phyloP scores from a whole-genome alignment of 1,140 invertebrate species.

The Caenorhabditis briggsae region DNA sequence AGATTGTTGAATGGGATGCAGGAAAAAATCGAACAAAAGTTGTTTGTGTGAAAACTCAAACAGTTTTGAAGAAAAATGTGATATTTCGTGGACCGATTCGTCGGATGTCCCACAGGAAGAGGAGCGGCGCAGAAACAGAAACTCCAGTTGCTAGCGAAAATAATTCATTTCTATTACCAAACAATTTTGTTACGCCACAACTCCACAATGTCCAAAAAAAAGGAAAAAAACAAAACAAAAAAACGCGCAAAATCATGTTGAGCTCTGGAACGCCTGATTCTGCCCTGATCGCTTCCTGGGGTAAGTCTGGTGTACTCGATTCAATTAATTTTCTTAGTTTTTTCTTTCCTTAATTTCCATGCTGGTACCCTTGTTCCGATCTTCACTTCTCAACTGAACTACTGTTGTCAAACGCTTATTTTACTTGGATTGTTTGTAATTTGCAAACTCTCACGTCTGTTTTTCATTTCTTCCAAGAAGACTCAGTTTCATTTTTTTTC shows the following conservation, averaged over 20 bases:
- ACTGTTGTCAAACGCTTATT: too few relatives aligned
- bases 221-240: too few relatives aligned
- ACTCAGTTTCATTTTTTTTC: background rate
- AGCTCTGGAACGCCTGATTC: too few relatives aligned
- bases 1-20: constrained; percentile 66
- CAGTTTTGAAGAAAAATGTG: too few relatives aligned
- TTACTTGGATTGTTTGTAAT: background rate
- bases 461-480: constrained; percentile 15
- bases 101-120: background rate
- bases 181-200: background rate
- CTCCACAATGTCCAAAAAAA: too few relatives aligned
- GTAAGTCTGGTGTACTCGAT: too few relatives aligned
- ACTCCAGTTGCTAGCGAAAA: background rate
- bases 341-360: background rate
- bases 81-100: background rate
- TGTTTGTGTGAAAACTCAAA: background rate
- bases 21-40: constrained; percentile 57
- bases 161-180: background rate
- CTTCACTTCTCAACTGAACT: background rate
- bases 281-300: too few relatives aligned
- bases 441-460: background rate
- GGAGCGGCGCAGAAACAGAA: background rate
- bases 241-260: too few relatives aligned
- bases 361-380: constrained; percentile 10
- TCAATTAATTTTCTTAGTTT: too few relatives aligned